A percentile compares a stretch with the other conserved stretches of the same genome.
Evolutionary conservation across 1,140 invertebrate genomes (phyloP).

Genomic region (Melanaphis sacchari): DNA sequence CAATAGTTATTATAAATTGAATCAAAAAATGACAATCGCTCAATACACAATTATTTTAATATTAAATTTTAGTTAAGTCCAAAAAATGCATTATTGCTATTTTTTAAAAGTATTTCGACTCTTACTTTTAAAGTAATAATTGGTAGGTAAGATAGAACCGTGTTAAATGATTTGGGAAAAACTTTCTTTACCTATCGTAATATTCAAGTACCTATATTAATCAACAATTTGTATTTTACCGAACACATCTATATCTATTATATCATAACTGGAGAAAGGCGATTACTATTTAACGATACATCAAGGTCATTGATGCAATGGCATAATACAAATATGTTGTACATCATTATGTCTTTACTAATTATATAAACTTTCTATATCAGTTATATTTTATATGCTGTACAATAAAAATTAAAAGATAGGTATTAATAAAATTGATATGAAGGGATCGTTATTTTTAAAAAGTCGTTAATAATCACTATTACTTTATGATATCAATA

Average conservation of each 20-base stretch:
- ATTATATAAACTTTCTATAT: slow-evolving; percentile 43
- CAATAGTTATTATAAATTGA: too few relatives aligned
- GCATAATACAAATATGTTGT: slow-evolving; percentile 13
- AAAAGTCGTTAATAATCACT: not conserved
- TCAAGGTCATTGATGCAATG: slow-evolving; percentile 45
- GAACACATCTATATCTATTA: slow-evolving; percentile 22
- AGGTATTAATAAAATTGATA: not conserved
- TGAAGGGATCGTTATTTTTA: not conserved
- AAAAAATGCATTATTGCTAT: not conserved
- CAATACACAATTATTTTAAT: too few relatives aligned
- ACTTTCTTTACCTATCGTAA: not conserved
- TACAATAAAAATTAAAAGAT: not conserved
- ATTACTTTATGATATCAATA: not conserved
- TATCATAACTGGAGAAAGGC: slow-evolving; percentile 52
- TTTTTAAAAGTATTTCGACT: not conserved
- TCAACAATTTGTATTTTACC: not conserved
- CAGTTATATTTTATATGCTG: not conserved
- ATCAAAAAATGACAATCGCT: too few relatives aligned
- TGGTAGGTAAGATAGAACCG: not conserved
- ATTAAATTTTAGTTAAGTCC: not conserved
- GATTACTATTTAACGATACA: slow-evolving; percentile 29
- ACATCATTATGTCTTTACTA: slow-evolving; percentile 20
- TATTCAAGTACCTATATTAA: not conserved
- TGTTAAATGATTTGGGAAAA: not conserved
- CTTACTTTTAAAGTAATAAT: not conserved